Conservation (phyloP, 2,797 vertebrate genomes). For the Anas georgica region DNA sequence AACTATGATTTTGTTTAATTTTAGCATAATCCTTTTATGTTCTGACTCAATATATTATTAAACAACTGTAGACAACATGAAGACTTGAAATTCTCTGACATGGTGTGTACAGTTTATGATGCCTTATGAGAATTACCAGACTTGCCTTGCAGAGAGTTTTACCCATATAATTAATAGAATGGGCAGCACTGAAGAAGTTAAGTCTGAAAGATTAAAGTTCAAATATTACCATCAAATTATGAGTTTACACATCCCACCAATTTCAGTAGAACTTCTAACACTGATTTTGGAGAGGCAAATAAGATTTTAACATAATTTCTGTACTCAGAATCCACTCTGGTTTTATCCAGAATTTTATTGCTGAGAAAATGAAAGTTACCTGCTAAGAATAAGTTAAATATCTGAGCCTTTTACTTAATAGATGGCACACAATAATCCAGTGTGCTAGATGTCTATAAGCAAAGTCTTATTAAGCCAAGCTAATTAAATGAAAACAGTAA, state of each 20-base stretch:
- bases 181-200: background rate
- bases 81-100: background rate
- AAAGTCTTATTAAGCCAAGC: constrained; percentile 71
- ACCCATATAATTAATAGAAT: background rate
- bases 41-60: background rate
- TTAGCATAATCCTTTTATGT: background rate
- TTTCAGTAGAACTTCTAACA: background rate
- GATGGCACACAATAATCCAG: background rate
- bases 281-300: background rate
- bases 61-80: background rate
- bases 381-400: background rate
- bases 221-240: background rate
- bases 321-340: background rate
- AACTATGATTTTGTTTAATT: background rate
- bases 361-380: background rate
- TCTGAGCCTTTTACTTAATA: constrained; percentile 6
- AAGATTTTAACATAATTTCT: background rate
- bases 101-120: background rate
- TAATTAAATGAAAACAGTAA: constrained; percentile 81
- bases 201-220: background rate
- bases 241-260: background rate
- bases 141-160: background rate
- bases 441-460: constrained; percentile 49
- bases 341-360: background rate
- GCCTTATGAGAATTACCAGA: background rate